Evolutionary conservation across 2,797 vertebrate genomes (phyloP), one percentile per base, ranked within the genome.

Genomic region (Microctenopoma lineatum): DNA sequence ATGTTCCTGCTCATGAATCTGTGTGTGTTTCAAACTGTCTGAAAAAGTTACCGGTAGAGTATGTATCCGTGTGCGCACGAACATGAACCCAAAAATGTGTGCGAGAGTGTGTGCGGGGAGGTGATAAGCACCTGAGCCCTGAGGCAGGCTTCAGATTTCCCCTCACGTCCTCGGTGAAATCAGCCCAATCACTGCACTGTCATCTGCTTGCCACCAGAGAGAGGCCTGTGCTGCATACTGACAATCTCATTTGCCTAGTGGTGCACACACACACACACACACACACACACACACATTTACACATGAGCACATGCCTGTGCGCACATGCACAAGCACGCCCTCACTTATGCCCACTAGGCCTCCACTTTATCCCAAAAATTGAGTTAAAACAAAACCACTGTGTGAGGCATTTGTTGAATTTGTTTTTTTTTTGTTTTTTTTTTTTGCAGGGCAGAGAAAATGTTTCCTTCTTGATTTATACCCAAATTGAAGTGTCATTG

Each of bases 161-260:
- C 79, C 84, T 92, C 91, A 92, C 89, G 89, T 92, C 80, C 78
- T 83, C 68, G 7, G 67, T 85, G 86, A 92, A 89, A 92, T 90
- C 87, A 90, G 87, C 86, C 90, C 91, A 89, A 91, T 91, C 89
- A 86, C 89, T 87, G 89, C 90, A 86, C 88, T 84, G 90, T 88
- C 85, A 89, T 88, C 90, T 90, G 90, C 81, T 86, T 84, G 79
- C 84, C 90, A 90, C 84, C 86, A 87, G 88, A 90, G 86, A 86
- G 81, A 88, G 79, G 84, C 81, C 89, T 81, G 84, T 71, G 16
- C 80, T 12, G 90, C 87, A 92, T 92, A 90, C 87, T 87, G 90
- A 93, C 84, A 79, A 78, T 83, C 84, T 88, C 80, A 89, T 86
- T 89, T 88, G 79, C 75, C 79, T 86, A 89, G 81, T 61, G 57